A percentile compares a stretch with the other conserved stretches of the same genome.
These are phyloP conservation scores for Actenoides hombroni DNA, from an alignment of 2,113 vertebrate species.

Conservation along the genomic window DNA sequence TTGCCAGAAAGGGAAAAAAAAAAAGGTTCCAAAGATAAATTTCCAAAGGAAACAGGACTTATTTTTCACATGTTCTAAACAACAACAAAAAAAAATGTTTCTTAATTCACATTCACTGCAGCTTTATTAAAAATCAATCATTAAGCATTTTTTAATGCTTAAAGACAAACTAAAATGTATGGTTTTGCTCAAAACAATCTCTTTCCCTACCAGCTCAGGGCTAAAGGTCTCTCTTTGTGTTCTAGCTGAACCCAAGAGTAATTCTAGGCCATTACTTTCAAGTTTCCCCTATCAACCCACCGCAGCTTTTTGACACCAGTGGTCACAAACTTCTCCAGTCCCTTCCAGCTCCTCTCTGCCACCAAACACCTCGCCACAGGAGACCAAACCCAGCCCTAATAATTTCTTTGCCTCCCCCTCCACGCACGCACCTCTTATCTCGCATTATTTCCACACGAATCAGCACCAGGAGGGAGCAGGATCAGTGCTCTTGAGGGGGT, in stretches of 20 bases:
- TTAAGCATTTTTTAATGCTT: not conserved
- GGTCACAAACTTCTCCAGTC: not conserved
- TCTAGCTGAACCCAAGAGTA: not conserved
- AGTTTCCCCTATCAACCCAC: not conserved
- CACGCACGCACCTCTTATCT: not conserved
- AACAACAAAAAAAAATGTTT: not conserved
- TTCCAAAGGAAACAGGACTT: not conserved
- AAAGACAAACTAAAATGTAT: not conserved
- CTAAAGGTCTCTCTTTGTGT: not conserved
- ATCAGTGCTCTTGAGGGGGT: accelerated
- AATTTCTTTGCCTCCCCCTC: not conserved
- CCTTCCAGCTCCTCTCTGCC: not conserved
- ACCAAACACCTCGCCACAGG: not conserved
- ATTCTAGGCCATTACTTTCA: not conserved
- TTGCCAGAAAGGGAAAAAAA: no score
- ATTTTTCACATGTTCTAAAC: not conserved
- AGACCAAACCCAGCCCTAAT: not conserved
- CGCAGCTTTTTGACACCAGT: not conserved
- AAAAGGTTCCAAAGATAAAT: not conserved
- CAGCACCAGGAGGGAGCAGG: not conserved
- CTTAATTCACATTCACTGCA: not conserved
- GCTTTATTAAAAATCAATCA: not conserved
- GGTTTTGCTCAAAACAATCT: not conserved
- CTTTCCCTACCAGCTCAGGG: not conserved
- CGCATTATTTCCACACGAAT: accelerated